Conservation (phyloP, 2,113 vertebrate species). For the Cyprinus carpio region DNA sequence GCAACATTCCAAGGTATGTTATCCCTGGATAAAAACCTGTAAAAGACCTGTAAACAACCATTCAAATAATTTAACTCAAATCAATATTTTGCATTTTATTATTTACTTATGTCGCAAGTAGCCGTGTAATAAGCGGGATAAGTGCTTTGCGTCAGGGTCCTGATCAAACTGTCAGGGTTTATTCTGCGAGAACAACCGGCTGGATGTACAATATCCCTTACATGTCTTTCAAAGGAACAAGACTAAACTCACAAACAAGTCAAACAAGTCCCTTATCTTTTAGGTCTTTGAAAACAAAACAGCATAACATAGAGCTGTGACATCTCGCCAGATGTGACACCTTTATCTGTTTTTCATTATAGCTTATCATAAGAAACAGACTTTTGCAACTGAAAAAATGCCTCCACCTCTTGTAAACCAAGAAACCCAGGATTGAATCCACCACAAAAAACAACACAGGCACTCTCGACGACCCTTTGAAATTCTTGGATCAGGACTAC, state of each 20-base stretch:
- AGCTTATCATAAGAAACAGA: background rate
- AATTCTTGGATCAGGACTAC: slow-evolving; percentile 64
- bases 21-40: no score
- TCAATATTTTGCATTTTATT: no score
- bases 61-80: no score
- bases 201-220: no score
- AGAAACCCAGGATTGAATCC: slow-evolving; percentile 61
- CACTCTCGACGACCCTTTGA: slow-evolving; percentile 51
- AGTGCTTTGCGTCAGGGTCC: no score
- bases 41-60: no score
- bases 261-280: background rate
- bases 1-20: no score
- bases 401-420: slow-evolving; percentile 64
- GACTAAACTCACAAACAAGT: background rate
- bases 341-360: background rate
- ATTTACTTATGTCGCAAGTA: no score
- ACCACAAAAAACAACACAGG: slow-evolving; percentile 53
- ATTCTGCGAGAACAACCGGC: no score
- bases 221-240: background rate
- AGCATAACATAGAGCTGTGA: background rate
- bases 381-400: slow-evolving; percentile 53
- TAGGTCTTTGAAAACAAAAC: background rate
- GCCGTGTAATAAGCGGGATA: no score
- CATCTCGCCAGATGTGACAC: background rate
- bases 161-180: no score